phyloP scores from a whole-genome alignment of 2,888 invertebrate genomes.

The Conus canariensis region DNA sequence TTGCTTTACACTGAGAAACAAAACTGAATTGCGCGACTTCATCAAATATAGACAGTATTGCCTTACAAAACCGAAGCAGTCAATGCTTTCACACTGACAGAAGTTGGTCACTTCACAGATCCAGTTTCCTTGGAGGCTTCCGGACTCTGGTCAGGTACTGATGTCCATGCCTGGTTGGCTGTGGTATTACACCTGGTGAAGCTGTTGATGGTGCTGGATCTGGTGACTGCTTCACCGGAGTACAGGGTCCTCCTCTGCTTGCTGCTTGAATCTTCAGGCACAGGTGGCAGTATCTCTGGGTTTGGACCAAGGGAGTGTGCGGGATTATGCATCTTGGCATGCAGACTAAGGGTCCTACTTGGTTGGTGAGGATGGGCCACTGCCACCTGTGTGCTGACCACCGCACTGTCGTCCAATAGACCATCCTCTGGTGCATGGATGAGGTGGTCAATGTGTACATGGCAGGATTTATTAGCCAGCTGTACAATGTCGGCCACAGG shows the following conservation, averaged over 20 bases:
- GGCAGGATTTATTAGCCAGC: neutral
- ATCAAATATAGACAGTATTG: too few relatives aligned
- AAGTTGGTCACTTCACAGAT: too few relatives aligned
- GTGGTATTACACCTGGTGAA: too few relatives aligned
- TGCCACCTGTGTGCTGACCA: neutral
- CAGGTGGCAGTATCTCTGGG: neutral
- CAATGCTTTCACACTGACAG: too few relatives aligned
- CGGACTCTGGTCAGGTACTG: too few relatives aligned
- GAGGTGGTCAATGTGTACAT: neutral
- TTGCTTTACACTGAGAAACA: too few relatives aligned
- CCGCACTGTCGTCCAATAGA: too few relatives aligned
- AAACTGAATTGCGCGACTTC: too few relatives aligned
- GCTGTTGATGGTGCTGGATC: neutral
- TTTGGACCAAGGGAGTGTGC: neutral
- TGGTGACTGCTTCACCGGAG: neutral
- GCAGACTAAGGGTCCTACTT: neutral
- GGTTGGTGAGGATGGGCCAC: neutral
- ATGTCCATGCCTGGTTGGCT: too few relatives aligned
- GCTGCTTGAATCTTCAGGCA: neutral
- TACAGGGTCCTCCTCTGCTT: too few relatives aligned
- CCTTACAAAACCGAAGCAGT: too few relatives aligned
- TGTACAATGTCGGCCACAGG: neutral
- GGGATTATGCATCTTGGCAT: neutral
- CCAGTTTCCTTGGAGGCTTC: too few relatives aligned
- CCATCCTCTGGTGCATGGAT: neutral